Base-by-base conservation (phyloP, 2,113 vertebrate genomes). In the Acinonyx jubatus region DNA sequence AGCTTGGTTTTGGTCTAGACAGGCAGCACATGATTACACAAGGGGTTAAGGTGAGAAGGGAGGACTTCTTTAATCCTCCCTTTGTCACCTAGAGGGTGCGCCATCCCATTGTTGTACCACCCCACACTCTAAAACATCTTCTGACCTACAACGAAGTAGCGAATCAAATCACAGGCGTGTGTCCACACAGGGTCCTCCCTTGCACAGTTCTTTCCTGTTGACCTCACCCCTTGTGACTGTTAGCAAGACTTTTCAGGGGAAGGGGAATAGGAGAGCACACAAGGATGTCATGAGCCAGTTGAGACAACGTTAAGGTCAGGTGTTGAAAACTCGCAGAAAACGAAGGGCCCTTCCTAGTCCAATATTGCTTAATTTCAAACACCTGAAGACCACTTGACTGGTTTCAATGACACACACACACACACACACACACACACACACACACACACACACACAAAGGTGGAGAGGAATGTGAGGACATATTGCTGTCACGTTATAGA, bases 351-450 rank as follows among this genome's bases (percentile, higher is more conserved):
- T 48, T 36, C 21, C 45, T 27, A 16, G 23, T 61, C 31, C 74
- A 76, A 57, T 66, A 69, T 33, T 52, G 1, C 78, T 94, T 91
- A 31, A 78, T 94, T 89, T 63, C 71, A 82, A 85, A 87, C 61
- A 66, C 11, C 45, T 1, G 13, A 96, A 52, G 52, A 63, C 50
- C 31, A 76, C 18, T 14, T 50, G 38, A 15, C 2, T 55, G 9
- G 52, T 52, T 50, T 36, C 82, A 50, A 12, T 52, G 4, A 31
- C 21, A 45, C 45, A 45, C 7, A 45, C 45, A 45, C 45, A 8
- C 45, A 8, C 45, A 45, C 45, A 45, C 45, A 45, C 45, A 45
- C 45, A 45, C 45, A 45, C 45, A 45, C 45, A 45, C 41, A 45
- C 45, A 45, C 45, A 45, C 45, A 45, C 45, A 45, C 45, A 45